These are phyloP conservation scores for Sycophila texana DNA, from an alignment of 2,888 invertebrate genomes.

Conservation along the genomic window DNA sequence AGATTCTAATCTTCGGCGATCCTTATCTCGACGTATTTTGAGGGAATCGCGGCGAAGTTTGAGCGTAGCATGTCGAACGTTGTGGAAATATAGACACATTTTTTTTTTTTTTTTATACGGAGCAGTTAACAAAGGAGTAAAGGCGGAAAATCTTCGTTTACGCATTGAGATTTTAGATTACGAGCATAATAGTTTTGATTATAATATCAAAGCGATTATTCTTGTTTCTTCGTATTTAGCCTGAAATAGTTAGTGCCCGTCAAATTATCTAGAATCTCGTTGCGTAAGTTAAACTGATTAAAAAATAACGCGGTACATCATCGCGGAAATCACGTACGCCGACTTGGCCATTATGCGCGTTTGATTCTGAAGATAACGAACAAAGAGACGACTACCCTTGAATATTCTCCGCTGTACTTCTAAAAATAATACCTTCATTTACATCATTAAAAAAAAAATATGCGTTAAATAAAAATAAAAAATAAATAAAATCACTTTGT, in stretches of 20 bases:
- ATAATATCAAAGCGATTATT: too few species aligned
- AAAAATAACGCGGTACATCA: constrained; percentile 18
- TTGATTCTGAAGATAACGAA: constrained; percentile 14
- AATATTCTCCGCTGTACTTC: not conserved
- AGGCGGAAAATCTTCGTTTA: too few species aligned
- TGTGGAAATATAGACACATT: too few species aligned
- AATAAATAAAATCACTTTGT: not conserved
- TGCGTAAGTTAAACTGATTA: constrained; percentile 19
- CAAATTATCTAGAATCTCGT: constrained; percentile 20
- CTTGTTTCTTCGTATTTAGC: not conserved
- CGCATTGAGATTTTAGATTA: too few species aligned
- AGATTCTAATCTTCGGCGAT: not conserved
- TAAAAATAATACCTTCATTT: too few species aligned
- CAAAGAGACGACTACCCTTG: not conserved
- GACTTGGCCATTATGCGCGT: constrained; percentile 10
- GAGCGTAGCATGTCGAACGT: too few species aligned
- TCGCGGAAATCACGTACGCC: constrained; percentile 5
- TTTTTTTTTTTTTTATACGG: too few species aligned
- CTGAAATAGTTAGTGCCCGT: constrained; percentile 19
- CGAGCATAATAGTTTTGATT: too few species aligned
- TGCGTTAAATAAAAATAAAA: not conserved
- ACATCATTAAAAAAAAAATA: not conserved
- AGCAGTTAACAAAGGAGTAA: too few species aligned
- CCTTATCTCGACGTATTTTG: not conserved
- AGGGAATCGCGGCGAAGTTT: not conserved